Conservation (phyloP, 2,888 invertebrate genomes). For the Erebia aethiops region DNA sequence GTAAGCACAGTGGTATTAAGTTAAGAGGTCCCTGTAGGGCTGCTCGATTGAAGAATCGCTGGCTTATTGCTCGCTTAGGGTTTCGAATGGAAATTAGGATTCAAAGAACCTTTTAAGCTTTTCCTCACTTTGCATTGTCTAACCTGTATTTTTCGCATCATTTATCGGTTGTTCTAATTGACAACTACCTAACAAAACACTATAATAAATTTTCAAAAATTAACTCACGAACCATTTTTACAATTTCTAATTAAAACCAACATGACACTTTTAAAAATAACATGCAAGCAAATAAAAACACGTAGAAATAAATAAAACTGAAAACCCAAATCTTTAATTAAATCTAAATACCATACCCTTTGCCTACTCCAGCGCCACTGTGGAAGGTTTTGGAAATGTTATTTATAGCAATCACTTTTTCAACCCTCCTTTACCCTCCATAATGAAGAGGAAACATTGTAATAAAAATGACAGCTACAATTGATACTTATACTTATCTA, state of each 20-base stretch:
- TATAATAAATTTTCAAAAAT: constrained; percentile 10
- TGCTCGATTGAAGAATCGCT: constrained; percentile 57
- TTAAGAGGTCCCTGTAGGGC: too few species aligned
- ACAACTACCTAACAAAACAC: not conserved
- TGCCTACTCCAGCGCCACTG: too few species aligned
- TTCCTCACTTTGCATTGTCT: not conserved
- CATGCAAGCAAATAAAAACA: constrained; percentile 2
- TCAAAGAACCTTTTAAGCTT: constrained; percentile 14
- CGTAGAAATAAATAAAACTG: constrained; percentile 11
- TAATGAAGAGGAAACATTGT: too few species aligned
- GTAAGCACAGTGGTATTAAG: too few species aligned
- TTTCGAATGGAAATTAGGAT: constrained; percentile 40
- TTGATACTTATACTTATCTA: too few species aligned
- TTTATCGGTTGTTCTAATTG: not conserved
- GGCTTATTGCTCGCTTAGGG: constrained; percentile 53
- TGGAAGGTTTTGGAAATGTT: too few species aligned
- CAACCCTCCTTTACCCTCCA: too few species aligned
- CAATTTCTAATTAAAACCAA: not conserved
- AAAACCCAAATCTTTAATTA: constrained; percentile 20
- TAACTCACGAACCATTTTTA: constrained; percentile 9
- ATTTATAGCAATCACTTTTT: too few species aligned
- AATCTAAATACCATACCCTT: too few species aligned
- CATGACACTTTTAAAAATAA: not conserved
- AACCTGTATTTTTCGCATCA: not conserved
- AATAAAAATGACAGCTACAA: too few species aligned